A percentile compares a stretch with the other conserved stretches of the same genome.
These are phyloP conservation scores for Riparia riparia DNA, from an alignment of 2,113 vertebrate genomes.

Conservation along the genomic window DNA sequence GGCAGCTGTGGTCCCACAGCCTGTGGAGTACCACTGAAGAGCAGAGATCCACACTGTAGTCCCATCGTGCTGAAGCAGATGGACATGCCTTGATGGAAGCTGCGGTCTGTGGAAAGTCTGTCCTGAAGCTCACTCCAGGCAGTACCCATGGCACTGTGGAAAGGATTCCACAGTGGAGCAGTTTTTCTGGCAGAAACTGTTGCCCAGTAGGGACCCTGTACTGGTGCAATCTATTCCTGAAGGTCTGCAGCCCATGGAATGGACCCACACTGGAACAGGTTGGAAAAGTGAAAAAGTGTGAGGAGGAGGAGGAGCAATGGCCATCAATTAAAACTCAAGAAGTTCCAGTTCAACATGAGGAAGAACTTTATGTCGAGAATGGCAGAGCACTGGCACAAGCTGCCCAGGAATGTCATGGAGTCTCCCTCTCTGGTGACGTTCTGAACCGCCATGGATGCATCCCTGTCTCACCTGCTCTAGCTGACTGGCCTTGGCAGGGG, in stretches of 20 bases:
- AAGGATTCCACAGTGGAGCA: accelerated
- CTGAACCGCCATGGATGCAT: too few species aligned
- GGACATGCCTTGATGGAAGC: not conserved
- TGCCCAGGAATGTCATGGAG: not conserved
- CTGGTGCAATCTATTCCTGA: not conserved
- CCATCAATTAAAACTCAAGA: not conserved
- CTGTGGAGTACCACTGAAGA: accelerated
- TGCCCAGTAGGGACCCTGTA: accelerated
- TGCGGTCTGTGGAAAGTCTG: accelerated
- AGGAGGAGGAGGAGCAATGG: not conserved
- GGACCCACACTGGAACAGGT: not conserved
- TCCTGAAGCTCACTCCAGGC: not conserved
- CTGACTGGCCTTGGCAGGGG: not conserved
- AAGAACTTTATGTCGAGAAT: not conserved
- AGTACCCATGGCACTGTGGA: not conserved
- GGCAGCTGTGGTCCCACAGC: not conserved
- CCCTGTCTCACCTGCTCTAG: not conserved
- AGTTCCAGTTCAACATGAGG: not conserved
- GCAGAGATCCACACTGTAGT: not conserved
- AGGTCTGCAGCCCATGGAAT: not conserved
- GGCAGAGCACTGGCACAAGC: not conserved
- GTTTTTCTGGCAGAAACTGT: not conserved
- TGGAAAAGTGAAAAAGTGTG: not conserved
- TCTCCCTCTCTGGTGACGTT: not conserved
- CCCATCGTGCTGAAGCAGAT: not conserved